phyloP scores from a whole-genome alignment of 2,113 vertebrate species.

The Syngnathus typhle region DNA sequence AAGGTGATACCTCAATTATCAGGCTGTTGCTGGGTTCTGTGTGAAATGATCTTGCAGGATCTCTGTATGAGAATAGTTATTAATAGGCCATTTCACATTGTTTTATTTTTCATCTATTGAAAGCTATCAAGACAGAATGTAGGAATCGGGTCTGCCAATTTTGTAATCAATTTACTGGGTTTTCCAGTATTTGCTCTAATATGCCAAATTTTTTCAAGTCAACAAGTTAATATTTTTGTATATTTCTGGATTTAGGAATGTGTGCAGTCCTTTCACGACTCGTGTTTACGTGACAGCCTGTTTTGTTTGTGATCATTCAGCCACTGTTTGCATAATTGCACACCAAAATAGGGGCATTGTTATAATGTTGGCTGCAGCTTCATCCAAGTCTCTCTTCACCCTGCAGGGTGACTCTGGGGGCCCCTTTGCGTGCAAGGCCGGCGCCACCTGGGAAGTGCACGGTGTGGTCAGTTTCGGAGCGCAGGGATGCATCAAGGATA shows the following conservation, averaged over 20 bases:
- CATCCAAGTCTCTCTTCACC: not conserved
- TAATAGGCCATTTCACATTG: too few relatives aligned
- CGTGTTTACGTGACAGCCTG: conserved; percentile 25
- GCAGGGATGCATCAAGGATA: conserved; percentile 62
- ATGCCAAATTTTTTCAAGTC: not conserved
- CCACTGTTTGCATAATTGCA: conserved; percentile 31
- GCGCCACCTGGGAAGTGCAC: conserved; percentile 60
- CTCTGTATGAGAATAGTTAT: too few relatives aligned
- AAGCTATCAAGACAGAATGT: too few relatives aligned
- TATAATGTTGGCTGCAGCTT: not conserved
- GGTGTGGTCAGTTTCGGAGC: conserved; percentile 65
- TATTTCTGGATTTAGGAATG: conserved; percentile 5
- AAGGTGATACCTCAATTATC: too few relatives aligned
- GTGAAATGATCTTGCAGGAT: too few relatives aligned
- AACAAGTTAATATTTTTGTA: not conserved
- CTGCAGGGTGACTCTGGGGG: conserved; percentile 63
- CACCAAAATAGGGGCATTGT: conserved; percentile 16
- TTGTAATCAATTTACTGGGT: too few relatives aligned
- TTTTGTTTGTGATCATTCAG: conserved; percentile 56
- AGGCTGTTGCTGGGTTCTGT: too few relatives aligned
- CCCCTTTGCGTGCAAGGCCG: conserved; percentile 51
- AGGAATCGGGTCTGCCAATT: too few relatives aligned
- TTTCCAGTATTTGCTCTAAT: too few relatives aligned
- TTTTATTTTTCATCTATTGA: too few relatives aligned
- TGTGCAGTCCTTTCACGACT: not conserved